These are phyloP conservation scores for Lutraria rhynchaena DNA, from an alignment of 1,140 invertebrate species.

Conservation along the genomic window DNA sequence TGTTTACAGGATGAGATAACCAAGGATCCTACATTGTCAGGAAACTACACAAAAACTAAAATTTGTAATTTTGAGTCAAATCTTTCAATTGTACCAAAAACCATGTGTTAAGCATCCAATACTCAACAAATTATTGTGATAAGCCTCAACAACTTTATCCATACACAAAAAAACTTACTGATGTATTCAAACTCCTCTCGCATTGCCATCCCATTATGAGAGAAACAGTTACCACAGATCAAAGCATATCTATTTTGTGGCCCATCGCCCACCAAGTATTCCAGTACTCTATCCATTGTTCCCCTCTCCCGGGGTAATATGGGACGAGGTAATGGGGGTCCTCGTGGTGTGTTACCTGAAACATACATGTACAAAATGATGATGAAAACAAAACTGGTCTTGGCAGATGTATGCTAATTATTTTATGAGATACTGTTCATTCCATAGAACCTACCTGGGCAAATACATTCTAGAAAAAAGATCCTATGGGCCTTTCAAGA, in stretches of 20 bases:
- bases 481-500: too few species aligned
- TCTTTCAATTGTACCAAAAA: neutral
- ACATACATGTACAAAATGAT: neutral
- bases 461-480: too few species aligned
- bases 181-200: slow-evolving; percentile 98
- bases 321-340: slow-evolving; percentile 83
- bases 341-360: slow-evolving; percentile 65
- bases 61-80: neutral
- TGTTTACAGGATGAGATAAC: too few species aligned
- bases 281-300: slow-evolving; percentile 93
- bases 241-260: slow-evolving; percentile 96
- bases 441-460: too few species aligned
- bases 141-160: too few species aligned
- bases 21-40: too few species aligned
- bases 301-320: slow-evolving; percentile 86
- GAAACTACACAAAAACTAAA: too few species aligned
- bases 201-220: slow-evolving; percentile 98
- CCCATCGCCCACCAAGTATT: slow-evolving; percentile 97
- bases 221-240: slow-evolving; percentile 94
- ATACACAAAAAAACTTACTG: slow-evolving; percentile 85
- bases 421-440: too few species aligned
- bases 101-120: neutral
- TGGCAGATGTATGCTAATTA: too few species aligned
- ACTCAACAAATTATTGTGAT: neutral
- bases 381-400: too few species aligned